These are phyloP conservation scores for Turnix velox DNA, from an alignment of 2,113 vertebrate genomes.

Conservation along the genomic window DNA sequence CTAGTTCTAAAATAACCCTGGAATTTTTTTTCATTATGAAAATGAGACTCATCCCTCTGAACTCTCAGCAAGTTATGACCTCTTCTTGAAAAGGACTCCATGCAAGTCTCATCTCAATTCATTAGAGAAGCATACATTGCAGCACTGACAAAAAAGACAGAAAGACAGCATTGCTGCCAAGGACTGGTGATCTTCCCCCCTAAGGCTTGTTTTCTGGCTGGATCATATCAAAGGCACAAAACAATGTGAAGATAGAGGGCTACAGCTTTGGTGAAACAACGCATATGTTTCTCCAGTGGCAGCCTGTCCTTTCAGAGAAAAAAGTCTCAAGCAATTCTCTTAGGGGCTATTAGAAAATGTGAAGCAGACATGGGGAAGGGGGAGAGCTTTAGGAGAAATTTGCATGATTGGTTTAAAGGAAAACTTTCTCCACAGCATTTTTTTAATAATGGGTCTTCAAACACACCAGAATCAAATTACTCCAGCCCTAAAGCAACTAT, in stretches of 20 bases:
- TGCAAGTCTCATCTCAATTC: conserved; percentile 25
- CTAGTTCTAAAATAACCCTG: conserved; percentile 65
- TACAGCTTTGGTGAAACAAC: conserved; percentile 44
- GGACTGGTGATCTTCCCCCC: not conserved
- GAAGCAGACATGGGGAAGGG: conserved; percentile 39
- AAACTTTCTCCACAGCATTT: conserved; percentile 42
- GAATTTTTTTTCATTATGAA: conserved; percentile 30
- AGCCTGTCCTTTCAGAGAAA: not conserved
- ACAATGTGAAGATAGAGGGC: conserved; percentile 39
- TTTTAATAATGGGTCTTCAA: not conserved
- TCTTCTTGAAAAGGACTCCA: conserved; percentile 56
- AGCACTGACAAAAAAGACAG: not conserved
- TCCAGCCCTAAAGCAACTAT: not conserved
- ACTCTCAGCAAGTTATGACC: conserved; percentile 54
- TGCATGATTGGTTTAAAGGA: not conserved
- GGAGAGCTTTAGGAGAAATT: conserved; percentile 32
- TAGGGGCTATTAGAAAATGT: not conserved
- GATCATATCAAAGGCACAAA: conserved; percentile 43
- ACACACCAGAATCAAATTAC: not conserved
- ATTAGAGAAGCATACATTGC: conserved; percentile 13
- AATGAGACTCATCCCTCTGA: conserved; percentile 44
- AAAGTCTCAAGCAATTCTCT: conserved; percentile 3
- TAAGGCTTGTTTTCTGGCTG: conserved; percentile 43
- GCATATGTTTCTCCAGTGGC: conserved; percentile 20
- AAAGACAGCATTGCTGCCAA: conserved; percentile 30